Evolutionary conservation across 1,140 invertebrate species (phyloP).

Genomic region (Ericerus pela): DNA sequence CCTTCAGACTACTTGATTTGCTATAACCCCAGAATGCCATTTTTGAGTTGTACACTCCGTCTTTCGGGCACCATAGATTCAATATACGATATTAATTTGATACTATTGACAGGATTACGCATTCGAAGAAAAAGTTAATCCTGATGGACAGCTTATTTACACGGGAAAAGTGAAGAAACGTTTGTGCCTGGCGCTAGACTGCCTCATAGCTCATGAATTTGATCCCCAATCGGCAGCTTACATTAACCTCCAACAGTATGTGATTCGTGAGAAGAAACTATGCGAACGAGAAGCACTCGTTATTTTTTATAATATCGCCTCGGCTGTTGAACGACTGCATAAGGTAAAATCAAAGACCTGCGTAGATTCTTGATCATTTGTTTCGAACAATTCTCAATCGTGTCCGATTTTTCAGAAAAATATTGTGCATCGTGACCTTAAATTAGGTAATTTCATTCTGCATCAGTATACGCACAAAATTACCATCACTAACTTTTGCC

Average conservation of each 20-base stretch:
- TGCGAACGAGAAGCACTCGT: conserved; percentile 56
- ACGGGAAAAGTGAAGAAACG: conserved; percentile 46
- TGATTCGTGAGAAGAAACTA: conserved; percentile 65
- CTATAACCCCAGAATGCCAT: background rate
- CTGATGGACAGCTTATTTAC: conserved; percentile 38
- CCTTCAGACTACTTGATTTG: too few relatives aligned
- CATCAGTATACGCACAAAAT: conserved; percentile 52
- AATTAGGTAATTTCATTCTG: conserved; percentile 64
- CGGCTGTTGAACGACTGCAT: conserved; percentile 59
- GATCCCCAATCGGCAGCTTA: conserved; percentile 47
- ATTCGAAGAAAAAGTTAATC: conserved; percentile 42
- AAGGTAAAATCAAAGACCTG: conserved; percentile 35
- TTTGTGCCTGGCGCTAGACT: conserved; percentile 61
- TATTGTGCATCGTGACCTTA: conserved; percentile 68
- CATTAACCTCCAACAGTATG: conserved; percentile 67
- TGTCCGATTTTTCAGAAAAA: conserved; percentile 43
- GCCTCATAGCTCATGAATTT: conserved; percentile 58
- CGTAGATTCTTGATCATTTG: background rate
- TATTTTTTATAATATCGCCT: conserved; percentile 62
- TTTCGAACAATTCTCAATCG: conserved; percentile 7
- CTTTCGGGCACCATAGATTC: conserved; percentile 1
- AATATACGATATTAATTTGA: conserved; percentile 5
- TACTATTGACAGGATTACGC: conserved; percentile 44
- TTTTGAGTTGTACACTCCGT: too few relatives aligned
- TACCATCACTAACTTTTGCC: conserved; percentile 66